Conservation (phyloP, 2,888 invertebrate species). For the Crocallis elinguaria region DNA sequence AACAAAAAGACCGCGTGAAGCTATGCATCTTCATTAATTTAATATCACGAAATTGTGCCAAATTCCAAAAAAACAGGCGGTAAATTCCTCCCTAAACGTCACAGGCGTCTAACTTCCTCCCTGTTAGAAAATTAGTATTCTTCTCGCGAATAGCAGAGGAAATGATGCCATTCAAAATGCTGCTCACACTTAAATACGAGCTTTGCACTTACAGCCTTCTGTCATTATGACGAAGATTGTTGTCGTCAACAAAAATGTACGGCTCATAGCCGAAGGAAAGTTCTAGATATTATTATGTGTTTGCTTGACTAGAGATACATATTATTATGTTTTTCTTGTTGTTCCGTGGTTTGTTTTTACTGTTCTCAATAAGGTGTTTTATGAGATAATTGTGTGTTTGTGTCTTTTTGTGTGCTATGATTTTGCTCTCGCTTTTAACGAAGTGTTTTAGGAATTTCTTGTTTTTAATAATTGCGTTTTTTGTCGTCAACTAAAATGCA, state of each 20-base stretch:
- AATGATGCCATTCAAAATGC: slow-evolving; percentile 43
- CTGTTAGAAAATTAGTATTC: slow-evolving; percentile 39
- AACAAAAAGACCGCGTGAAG: too few species aligned
- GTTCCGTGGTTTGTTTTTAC: too few species aligned
- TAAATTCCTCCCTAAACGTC: background rate
- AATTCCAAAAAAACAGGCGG: background rate
- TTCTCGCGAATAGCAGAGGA: slow-evolving; percentile 23
- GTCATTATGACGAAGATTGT: slow-evolving; percentile 29
- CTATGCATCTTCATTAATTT: background rate
- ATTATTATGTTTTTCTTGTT: too few species aligned
- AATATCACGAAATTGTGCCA: background rate
- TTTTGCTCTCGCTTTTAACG: too few species aligned
- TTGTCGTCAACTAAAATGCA: too few species aligned
- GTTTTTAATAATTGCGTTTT: too few species aligned
- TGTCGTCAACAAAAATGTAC: slow-evolving; percentile 16
- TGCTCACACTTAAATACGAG: slow-evolving; percentile 41
- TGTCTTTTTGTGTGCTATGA: too few species aligned
- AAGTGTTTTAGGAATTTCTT: too few species aligned
- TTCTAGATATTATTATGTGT: slow-evolving; percentile 1
- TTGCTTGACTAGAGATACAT: too few species aligned
- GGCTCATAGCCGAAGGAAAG: background rate
- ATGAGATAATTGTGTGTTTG: too few species aligned
- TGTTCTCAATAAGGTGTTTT: too few species aligned
- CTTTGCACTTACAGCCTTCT: slow-evolving; percentile 35
- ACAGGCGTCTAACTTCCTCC: slow-evolving; percentile 12